Percentiles rank a stretch among this genome's conserved stretches.
These are phyloP conservation scores for Mactra quadrangularis DNA, from an alignment of 1,140 invertebrate genomes.

Conservation along the genomic window DNA sequence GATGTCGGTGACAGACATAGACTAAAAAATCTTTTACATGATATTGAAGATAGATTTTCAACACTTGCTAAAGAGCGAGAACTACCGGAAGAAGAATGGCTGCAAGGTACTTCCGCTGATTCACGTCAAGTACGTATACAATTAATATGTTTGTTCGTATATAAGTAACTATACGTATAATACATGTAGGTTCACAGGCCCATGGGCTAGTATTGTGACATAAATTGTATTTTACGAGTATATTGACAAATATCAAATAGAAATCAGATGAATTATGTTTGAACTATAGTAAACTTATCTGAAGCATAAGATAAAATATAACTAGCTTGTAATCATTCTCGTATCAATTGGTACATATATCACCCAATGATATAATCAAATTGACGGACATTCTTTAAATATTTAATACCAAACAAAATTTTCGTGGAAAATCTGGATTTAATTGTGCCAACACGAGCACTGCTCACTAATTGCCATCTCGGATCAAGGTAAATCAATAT, in stretches of 20 bases:
- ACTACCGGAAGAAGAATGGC: slow-evolving; percentile 21
- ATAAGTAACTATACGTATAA: neutral
- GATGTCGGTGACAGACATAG: slow-evolving; percentile 13
- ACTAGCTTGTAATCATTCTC: too few relatives aligned
- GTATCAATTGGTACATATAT: too few relatives aligned
- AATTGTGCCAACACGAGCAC: too few relatives aligned
- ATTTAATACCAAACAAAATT: too few relatives aligned
- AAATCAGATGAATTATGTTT: neutral
- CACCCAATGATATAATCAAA: too few relatives aligned
- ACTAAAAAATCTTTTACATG: neutral
- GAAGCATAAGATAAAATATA: neutral
- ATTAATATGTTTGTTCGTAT: neutral
- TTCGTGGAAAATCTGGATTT: too few relatives aligned
- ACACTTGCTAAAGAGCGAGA: neutral
- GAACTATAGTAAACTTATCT: neutral
- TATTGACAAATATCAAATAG: too few relatives aligned
- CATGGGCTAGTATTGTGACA: neutral
- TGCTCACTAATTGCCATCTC: too few relatives aligned
- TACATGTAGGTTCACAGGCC: neutral
- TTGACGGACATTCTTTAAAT: too few relatives aligned
- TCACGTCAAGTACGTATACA: neutral
- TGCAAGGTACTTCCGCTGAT: neutral
- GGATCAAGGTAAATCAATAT: too few relatives aligned
- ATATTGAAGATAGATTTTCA: too few relatives aligned
- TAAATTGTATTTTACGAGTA: too few relatives aligned